phyloP scores from a whole-genome alignment of 1,140 invertebrate genomes.

The Achroia grisella region DNA sequence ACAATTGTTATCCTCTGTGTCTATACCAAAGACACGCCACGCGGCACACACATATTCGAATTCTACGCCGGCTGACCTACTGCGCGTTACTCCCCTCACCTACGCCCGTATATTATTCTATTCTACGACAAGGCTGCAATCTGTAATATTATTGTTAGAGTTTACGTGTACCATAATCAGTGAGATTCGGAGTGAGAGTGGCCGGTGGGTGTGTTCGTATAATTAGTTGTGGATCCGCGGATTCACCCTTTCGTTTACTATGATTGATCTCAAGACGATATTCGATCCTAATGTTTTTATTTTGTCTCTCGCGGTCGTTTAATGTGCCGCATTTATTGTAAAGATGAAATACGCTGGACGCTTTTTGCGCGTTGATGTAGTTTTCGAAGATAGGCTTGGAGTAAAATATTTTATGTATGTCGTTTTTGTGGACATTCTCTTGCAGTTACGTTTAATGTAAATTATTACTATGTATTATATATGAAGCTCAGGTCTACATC shows the following conservation, averaged over 20 bases:
- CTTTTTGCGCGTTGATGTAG: slow-evolving; percentile 66
- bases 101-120: slow-evolving; percentile 1
- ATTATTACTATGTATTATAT: slow-evolving; percentile 60
- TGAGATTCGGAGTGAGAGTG: slow-evolving; percentile 18
- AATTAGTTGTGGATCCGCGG: slow-evolving; percentile 32
- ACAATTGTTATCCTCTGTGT: no score
- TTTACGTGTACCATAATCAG: slow-evolving; percentile 9
- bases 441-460: slow-evolving; percentile 62
- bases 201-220: slow-evolving; percentile 33
- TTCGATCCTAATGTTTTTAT: slow-evolving; percentile 61
- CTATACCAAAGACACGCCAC: slow-evolving; percentile 36
- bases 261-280: slow-evolving; percentile 69
- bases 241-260: slow-evolving; percentile 52
- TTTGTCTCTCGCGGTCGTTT: slow-evolving; percentile 45
- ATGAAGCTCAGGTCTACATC: slow-evolving; percentile 46
- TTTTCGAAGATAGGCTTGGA: slow-evolving; percentile 55
- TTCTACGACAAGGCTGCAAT: slow-evolving; percentile 12
- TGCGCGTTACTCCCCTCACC: no score
- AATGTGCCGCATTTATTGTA: slow-evolving; percentile 45
- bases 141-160: slow-evolving; percentile 14
- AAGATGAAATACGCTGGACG: slow-evolving; percentile 51
- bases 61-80: neutral
- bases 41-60: slow-evolving; percentile 6
- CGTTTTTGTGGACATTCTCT: slow-evolving; percentile 54
- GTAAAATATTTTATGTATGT: slow-evolving; percentile 54